Evolutionary conservation across 2,888 invertebrate species (phyloP), one percentile per base, ranked within the genome.

Genomic region (Drosophila recens): DNA sequence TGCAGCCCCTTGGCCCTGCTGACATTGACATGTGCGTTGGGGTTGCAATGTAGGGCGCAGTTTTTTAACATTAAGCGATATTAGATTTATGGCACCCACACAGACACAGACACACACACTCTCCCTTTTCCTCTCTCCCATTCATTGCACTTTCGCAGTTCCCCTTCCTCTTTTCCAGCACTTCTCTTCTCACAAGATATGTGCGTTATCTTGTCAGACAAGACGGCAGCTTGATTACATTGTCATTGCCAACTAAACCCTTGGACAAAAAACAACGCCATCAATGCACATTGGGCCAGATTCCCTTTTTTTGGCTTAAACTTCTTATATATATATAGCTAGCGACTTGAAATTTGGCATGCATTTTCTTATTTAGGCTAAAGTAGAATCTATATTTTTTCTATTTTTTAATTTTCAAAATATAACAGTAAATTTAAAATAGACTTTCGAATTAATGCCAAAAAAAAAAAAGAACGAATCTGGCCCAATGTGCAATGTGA

Each of bases 21-120:
- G 75, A 71, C 76, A 79, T 72, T 82, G 79, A 79, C 82, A 78
- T 72, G 82, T 65, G 49, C 54, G 57, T 57, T 34, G 63, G 54
- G 40, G 33, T 42, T 43, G 58, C 38, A 52, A 10, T 69, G 65
- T 52, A 61, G 42, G 15, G 43, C 46, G 20, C 67, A 51, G 65
- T 67, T 75, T 78, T 80, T 82, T 69, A 70, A 68, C 80, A 82
- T 87, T 80, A 81, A 75, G 51, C 72, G 73, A 75, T 75, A 78
- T 83, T 76, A 76, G 83, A 87, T 87, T 85, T 86, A 85, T 80
- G 68, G 57, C 54, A 17, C 17, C 52, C 30, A 58, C 70, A n/a
- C n/a, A n/a, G n/a, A n/a, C n/a, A n/a, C n/a, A n/a, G n/a, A n/a
- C n/a, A n/a, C n/a, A 58, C 63, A 43, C 33, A 49, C 38, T 46